Evolutionary conservation across 2,797 vertebrate genomes (phyloP), one percentile per base, ranked within the genome.

Genomic region (Eidolon dupreanum): DNA sequence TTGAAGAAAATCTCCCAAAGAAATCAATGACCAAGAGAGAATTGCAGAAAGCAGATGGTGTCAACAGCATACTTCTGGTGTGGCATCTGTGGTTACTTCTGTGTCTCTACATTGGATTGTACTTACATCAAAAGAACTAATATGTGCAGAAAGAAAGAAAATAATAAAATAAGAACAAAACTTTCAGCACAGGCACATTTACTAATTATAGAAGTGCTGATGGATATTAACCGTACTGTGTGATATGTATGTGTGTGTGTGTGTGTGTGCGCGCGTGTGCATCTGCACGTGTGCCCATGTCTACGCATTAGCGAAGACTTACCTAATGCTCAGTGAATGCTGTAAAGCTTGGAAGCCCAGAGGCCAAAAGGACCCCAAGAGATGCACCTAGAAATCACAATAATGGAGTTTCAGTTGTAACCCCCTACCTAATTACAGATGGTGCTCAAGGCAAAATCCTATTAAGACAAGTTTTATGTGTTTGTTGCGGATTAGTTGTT

Each of bases 1-100:
- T 87, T 86, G 74, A 96, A 97, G 95, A 96, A 97, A 97, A 94
- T 61, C 57, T 97, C 92, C 82, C 57, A 36, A 90, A 95, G 88
- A 97, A 97, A 94, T 97, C 97, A 97, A 95, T 97, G 97, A 97
- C 97, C 96, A 97, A 61, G 94, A 93, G 85, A 97, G 90, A 95
- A 96, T 41, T 88, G 71, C 88, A 77, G 53, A 78, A 94, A 97
- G 85, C 97, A 98, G 97, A 97, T 97, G 97, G 97, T 93, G 57
- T 87, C 88, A 59, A 83, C 94, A 97, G 94, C 68, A 83, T 90
- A 95, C 94, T 96, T 98, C 97, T 97, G 96, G 63, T 75, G 82
- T 43, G 51, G 85, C 97, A 97, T 97, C 97, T 97, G 97, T 1
- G 68, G 59, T 86, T 94, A 86, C 96, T 95, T 97, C 96, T 97